Evolutionary conservation across 2,113 vertebrate genomes (phyloP), one percentile per base, ranked within the genome.

Genomic region (Lasiurus cinereus): DNA sequence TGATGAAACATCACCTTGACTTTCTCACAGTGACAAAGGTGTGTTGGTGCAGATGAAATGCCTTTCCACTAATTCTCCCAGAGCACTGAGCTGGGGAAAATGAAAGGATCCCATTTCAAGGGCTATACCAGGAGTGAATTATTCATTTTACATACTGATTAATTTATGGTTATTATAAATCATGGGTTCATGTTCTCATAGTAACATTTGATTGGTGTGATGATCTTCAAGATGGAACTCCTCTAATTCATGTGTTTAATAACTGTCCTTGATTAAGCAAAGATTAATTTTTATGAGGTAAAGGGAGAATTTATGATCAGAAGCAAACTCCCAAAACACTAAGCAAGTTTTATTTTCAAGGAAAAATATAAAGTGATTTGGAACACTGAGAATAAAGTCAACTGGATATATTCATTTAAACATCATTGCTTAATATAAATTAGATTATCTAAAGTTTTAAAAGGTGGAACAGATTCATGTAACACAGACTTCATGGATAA

Each of bases 261-360:
- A 76, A 64, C 43, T 89, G 59, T 10, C 59, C 43, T 85, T 89
- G 73, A 85, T 80, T 92, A 77, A 92, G 2, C 36, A 43, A 72
- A 76, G 56, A 66, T 85, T 93, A 56, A 56, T 82, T 89, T 93
- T 95, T 95, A 80, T 92, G 33, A 66, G 36, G 19, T 85, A 82
- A 64, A 56, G 12, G 19, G 80, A 94, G 33, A 43, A 84, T 91
- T 76, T 84, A 70, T 59, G 24, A 62, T 74, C 59, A 95, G 6
- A 91, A 72, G 19, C 9, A 82, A 77, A 85, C 62, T 82, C 43
- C 19, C 67, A 70, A 52, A 93, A 74, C 79, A 79, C 73, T 73
- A 24, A 33, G 36, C 31, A 86, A 70, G 48, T 43, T 92, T 96
- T 73, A 43, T 79, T 84, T 78, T 59, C 82, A 56, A 95, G 83